Percentiles rank a stretch among this genome's conserved stretches.
phyloP scores from a whole-genome alignment of 1,140 invertebrate genomes.

The Arctopsyche grandis region DNA sequence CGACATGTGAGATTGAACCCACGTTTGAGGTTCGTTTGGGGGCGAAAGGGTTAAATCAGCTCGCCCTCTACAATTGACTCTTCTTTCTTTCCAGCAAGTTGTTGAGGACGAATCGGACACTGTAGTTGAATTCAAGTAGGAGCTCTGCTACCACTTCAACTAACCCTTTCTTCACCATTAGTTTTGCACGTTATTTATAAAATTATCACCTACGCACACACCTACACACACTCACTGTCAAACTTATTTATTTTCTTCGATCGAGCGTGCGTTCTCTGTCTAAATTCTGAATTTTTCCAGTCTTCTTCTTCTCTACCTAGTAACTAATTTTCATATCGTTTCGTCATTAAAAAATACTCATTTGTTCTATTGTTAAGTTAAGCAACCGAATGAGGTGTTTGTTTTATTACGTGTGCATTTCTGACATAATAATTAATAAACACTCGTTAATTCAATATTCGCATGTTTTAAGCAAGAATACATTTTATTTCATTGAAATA shows the following conservation, averaged over 20 bases:
- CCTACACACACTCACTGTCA: not conserved
- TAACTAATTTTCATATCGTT: conserved; percentile 26
- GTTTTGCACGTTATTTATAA: conserved; percentile 34
- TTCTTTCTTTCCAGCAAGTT: conserved; percentile 54
- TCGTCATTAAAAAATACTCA: conserved; percentile 32
- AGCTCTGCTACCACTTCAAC: conserved; percentile 43
- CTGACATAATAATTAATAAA: conserved; percentile 1
- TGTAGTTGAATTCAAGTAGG: conserved; percentile 53
- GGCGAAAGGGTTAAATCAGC: conserved; percentile 4
- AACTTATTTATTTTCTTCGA: conserved; percentile 10
- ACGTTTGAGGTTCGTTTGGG: too few relatives aligned
- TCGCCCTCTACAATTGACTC: conserved; percentile 30
- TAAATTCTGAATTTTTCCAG: conserved; percentile 27
- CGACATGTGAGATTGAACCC: too few relatives aligned
- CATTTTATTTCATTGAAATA: too few relatives aligned
- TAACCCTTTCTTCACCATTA: conserved; percentile 23
- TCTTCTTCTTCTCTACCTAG: conserved; percentile 11
- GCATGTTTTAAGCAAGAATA: too few relatives aligned
- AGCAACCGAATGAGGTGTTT: conserved; percentile 8
- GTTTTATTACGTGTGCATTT: conserved; percentile 15
- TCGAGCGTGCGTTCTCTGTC: not conserved
- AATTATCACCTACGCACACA: too few relatives aligned
- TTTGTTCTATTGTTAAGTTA: conserved; percentile 13
- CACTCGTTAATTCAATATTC: conserved; percentile 8
- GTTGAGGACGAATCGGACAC: conserved; percentile 51